Base-by-base conservation (phyloP, 1,140 invertebrate genomes). In the Lasioglossum albipes region DNA sequence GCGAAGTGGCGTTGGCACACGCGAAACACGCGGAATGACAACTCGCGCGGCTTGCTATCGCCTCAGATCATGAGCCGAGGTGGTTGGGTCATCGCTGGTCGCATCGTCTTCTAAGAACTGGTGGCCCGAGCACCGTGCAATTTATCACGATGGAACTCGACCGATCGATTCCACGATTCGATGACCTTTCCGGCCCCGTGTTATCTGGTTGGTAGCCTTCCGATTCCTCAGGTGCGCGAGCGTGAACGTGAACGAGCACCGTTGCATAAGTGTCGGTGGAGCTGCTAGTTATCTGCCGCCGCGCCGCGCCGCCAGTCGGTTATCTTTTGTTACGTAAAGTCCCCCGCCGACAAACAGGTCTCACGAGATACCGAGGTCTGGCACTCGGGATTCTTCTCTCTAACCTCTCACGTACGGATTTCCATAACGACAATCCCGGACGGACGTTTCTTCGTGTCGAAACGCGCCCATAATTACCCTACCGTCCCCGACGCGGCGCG, bases 271-370 rank as follows among this genome's bases (percentile, higher is more conserved):
- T 18, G 27, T 16, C 61, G 20, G 20, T 22, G 69, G 73, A 49
- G 59, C 41, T 75, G 27, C 64, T 36, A 69, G 85, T 85, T 85
- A 83, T 83, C 81, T 86, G 54, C 36, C 62, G 49, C 42, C 64
- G 22, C 36, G 36, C 3, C 36, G 36, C 36, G 36, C 45, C 52
- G 42, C 59, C 31, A 64, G 72, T 45, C 57, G 57, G 66, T 86
- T 87, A 81, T 87, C 85, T 78, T 54, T 64, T 57, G 75, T 87
- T 87, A 86, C 75, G 82, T 84, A 87, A 87, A 87, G 49, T 77
- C 36, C 75, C 59, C 73, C 31, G 20, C 22, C 59, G 64, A 75
- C 78, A 86, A 87, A 86, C 78, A 84, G 71, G 75, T 77, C 73
- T 70, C 65, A 31, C 65, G 76, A 78, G 83, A 81, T 84, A 82